Evolutionary conservation across 64 coral and sea anemone species (phyloP), one percentile per base, ranked within the genome.

Genomic region (Pocillopora damicornis): DNA sequence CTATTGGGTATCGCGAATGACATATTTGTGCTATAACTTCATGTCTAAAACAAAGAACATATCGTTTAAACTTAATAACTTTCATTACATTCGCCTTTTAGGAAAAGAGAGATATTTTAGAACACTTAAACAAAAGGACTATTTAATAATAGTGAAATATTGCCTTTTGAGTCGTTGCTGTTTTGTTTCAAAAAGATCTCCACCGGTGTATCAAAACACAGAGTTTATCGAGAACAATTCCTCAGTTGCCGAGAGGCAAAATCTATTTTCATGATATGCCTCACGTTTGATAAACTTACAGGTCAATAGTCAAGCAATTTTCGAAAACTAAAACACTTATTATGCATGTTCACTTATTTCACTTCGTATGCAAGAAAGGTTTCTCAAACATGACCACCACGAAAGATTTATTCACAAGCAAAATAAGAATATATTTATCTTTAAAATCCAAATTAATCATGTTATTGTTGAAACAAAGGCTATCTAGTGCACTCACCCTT

Each of bases 371-470:
- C 37, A 59, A 13, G 58, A 79, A 79, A 37, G 18, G 56, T 35
- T 36, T 62, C 63, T 16, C 11, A 14, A 16, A 81, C 36, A 51
- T 51, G 42, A 51, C n/a, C 67, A 59, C 60, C 15, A 34, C 35
- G 63, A 18, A 37, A 64, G 14, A 81, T 18, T 34, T 81, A 37
- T 63, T 36, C 15, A 81, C 60, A 81, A 17, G 35, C 14, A 64
- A 61, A 60, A 22, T 30, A 18, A 25, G n/a, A 58, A 26, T 60
- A 60, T 79, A 60, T 60, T 79, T 79, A 79, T 79, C 77, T 59
- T 79, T 22, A 25, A 79, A 79, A 60, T 79, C 77, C 59, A 79
- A 79, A 79, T 79, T 61, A 79, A 60, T 79, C 77, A 61, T 60
- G 67, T 71, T 30, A 79, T 60, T 79, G 77, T 79, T 56, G 42